Base-by-base conservation (phyloP, 2,888 invertebrate genomes). In the Myopa tessellatipennis region DNA sequence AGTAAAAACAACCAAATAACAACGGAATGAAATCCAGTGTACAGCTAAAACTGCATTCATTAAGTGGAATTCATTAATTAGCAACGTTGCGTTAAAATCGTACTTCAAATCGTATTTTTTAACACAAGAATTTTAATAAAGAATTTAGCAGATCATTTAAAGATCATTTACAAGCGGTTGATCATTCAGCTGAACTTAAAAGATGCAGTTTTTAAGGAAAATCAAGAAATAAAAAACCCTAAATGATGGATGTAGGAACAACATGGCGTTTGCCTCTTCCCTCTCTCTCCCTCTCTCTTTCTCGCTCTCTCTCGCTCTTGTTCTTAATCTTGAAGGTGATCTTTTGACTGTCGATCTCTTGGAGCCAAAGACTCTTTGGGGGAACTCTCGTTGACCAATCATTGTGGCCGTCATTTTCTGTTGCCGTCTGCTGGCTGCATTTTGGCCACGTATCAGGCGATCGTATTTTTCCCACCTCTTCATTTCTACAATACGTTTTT, bases 351-450 rank as follows among this genome's bases (percentile, higher is more conserved):
- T 18, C 34, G 26, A 34, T 61, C 34, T 61, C 12, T 26, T 18
- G 26, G 7, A 14, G 61, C 61, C 61, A 34, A 4, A n/a, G 45
- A 45, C 10, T 45, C 45, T 45, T 45, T 10, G 10, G 2, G 34
- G 10, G 14, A 34, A 70, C 0, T 0, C 36, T 55, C 52, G 34
- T 36, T 74, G 65, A 74, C 74, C 74, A 74, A 74, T 74, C 74
- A 34, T 40, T 45, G 16, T 52, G 36, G 52, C 74, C 16, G 63
- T 50, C 74, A 65, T 63, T 63, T 45, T 45, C 10, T 45, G 45
- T 45, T 45, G 45, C 45, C 45, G 6, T 45, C 34, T 55, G 14
- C 14, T 6, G 67, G 45, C 69, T 70, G 36, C 70, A 50, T 70
- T 70, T 36, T 70, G 34, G 38, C 52, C 55, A 16, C 18, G 40